These are phyloP conservation scores for Aporrectodea caliginosa DNA, from an alignment of 1,140 invertebrate species.

Conservation along the genomic window DNA sequence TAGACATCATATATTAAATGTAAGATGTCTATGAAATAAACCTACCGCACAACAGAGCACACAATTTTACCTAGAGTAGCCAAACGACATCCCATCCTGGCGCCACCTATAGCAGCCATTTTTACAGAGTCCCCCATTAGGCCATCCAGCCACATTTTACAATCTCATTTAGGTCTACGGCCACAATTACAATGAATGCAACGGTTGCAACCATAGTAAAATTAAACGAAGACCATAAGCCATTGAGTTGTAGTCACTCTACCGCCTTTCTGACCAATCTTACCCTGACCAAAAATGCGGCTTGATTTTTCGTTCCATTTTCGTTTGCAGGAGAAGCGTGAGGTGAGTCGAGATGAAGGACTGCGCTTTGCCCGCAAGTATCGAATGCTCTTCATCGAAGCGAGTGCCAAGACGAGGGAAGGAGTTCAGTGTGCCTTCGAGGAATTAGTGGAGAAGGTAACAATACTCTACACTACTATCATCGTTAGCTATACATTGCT, in stretches of 20 bases:
- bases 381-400: conserved; percentile 94
- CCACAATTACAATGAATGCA: not conserved
- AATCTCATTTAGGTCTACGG: not conserved
- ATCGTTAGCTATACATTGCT: too few species aligned
- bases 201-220: not conserved
- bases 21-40: too few species aligned
- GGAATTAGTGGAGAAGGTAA: conserved; percentile 93
- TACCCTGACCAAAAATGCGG: too few species aligned
- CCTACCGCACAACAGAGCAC: too few species aligned
- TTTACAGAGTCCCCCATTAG: too few species aligned
- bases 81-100: too few species aligned
- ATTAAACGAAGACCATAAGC: not conserved
- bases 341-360: conserved; percentile 84
- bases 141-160: not conserved
- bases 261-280: too few species aligned
- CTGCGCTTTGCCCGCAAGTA: conserved; percentile 90
- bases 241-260: not conserved
- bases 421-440: conserved; percentile 94
- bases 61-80: too few species aligned
- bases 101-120: too few species aligned
- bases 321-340: conserved; percentile 65
- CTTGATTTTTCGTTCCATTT: too few species aligned
- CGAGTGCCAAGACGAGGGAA: conserved; percentile 93
- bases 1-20: too few species aligned
- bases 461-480: too few species aligned